A percentile compares a stretch with the other conserved stretches of the same genome.
phyloP scores from a whole-genome alignment of 2,888 invertebrate genomes.

The Dorcus parallelipipedus region DNA sequence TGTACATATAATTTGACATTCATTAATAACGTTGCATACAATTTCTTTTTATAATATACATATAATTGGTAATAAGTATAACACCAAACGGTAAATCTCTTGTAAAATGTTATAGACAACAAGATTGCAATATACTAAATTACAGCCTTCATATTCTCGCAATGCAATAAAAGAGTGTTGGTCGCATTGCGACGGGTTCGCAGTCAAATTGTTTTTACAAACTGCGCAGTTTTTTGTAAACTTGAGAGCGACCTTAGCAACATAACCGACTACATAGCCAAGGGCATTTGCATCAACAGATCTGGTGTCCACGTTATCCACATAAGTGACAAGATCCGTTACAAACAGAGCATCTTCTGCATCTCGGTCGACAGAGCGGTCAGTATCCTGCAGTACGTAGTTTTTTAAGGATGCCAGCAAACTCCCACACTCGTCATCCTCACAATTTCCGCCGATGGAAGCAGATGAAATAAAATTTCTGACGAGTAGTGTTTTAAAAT shows the following conservation, averaged over 20 bases:
- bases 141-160: background rate
- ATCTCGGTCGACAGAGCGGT: background rate
- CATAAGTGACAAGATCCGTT: no score
- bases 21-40: background rate
- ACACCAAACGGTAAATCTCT: background rate
- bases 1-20: background rate
- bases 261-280: background rate
- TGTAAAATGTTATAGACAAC: background rate
- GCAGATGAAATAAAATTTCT: background rate
- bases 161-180: background rate
- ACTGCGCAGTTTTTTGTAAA: background rate
- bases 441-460: constrained; percentile 1
- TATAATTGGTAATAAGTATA: background rate
- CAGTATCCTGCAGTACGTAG: background rate
- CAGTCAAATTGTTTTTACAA: background rate
- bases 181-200: background rate
- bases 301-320: background rate
- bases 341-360: no score
- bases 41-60: background rate
- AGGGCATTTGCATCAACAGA: background rate
- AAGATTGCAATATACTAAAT: background rate
- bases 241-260: background rate
- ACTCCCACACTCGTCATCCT: background rate
- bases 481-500: background rate
- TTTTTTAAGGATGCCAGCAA: background rate